phyloP scores from a whole-genome alignment of 2,888 invertebrate genomes.

The Molanna angustata region DNA sequence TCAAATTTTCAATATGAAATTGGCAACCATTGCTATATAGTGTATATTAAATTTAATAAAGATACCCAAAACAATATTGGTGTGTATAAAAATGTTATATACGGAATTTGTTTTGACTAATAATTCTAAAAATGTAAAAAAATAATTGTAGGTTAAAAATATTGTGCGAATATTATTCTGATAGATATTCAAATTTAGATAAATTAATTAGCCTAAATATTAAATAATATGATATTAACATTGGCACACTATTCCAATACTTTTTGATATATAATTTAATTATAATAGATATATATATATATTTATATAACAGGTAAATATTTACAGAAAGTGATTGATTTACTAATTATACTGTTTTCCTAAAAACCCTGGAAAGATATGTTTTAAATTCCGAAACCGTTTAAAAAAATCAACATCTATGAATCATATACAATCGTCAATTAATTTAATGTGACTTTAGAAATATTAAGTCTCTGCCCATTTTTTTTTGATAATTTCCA shows the following conservation, averaged over 20 bases:
- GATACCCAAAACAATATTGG: too few species aligned
- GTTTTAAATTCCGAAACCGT: constrained; percentile 34
- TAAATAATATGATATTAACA: constrained; percentile 29
- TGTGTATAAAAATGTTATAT: too few species aligned
- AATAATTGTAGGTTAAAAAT: constrained; percentile 11
- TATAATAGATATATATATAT: too few species aligned
- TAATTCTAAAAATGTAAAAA: constrained; percentile 4
- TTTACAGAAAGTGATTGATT: constrained; percentile 32
- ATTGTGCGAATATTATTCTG: constrained; percentile 10
- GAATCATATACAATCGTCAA: constrained; percentile 26
- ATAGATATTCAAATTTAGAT: constrained; percentile 13
- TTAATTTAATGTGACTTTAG: constrained; percentile 29
- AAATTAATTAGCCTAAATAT: constrained; percentile 24
- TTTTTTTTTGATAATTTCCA: constrained; percentile 20
- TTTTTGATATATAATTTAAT: constrained; percentile 31
- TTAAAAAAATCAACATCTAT: constrained; percentile 32
- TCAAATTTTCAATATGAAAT: too few species aligned
- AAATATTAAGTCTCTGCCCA: constrained; percentile 30
- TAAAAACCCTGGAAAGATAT: constrained; percentile 35
- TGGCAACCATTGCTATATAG: too few species aligned
- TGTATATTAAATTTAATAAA: too few species aligned
- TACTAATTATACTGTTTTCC: constrained; percentile 33
- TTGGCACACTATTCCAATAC: constrained; percentile 33
- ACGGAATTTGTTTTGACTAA: too few species aligned
- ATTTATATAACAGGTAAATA: constrained; percentile 33